These are phyloP conservation scores for Mesocricetus auratus DNA, from an alignment of 2,113 vertebrate genomes.

Conservation along the genomic window DNA sequence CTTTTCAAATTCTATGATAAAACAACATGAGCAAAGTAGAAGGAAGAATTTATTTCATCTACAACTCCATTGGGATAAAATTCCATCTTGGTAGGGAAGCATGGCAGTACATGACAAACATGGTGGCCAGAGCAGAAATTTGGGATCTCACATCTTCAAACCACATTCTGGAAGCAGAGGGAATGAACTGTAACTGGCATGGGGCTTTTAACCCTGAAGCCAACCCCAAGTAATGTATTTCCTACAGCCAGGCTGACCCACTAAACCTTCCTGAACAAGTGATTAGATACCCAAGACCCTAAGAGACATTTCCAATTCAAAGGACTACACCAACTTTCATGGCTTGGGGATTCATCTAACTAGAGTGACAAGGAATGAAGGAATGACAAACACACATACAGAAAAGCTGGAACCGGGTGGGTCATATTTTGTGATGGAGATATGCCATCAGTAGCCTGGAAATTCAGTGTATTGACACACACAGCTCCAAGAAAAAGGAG, in stretches of 20 bases:
- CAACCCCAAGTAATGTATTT: neutral
- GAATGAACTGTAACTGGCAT: rapidly evolving
- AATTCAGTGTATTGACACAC: neutral
- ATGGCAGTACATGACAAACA: neutral
- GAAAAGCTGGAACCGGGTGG: neutral
- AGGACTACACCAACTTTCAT: neutral
- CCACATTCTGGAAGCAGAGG: neutral
- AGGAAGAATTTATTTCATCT: neutral
- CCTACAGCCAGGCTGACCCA: neutral
- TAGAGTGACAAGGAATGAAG: neutral
- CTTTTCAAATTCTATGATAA: neutral
- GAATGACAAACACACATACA: neutral
- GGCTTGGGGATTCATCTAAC: neutral
- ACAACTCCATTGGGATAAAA: neutral
- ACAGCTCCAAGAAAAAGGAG: neutral
- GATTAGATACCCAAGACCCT: neutral
- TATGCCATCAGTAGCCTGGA: neutral
- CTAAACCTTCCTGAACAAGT: neutral
- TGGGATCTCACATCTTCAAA: neutral
- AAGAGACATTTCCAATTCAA: neutral
- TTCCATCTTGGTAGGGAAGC: neutral
- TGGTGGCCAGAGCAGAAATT: neutral
- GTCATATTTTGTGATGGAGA: neutral
- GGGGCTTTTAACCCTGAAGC: neutral
- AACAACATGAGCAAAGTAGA: neutral